These are phyloP conservation scores for Procambarus clarkii DNA, from an alignment of 1,140 invertebrate species.

Conservation along the genomic window DNA sequence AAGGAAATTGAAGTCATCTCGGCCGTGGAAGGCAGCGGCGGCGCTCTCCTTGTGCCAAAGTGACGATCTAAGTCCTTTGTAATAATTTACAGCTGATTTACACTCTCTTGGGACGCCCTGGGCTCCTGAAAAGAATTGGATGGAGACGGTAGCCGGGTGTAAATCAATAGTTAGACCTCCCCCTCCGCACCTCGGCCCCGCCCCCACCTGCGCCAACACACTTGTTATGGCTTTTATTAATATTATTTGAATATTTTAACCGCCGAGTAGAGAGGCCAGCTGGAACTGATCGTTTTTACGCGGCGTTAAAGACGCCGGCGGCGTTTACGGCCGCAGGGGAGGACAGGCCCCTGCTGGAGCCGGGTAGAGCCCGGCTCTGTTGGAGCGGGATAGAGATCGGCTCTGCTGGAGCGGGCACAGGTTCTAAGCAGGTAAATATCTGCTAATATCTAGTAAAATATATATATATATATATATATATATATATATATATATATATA, in stretches of 20 bases:
- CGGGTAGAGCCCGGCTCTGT: background rate
- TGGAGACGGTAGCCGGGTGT: conserved; percentile 58
- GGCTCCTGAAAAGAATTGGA: conserved; percentile 62
- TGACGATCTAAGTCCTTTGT: conserved; percentile 57
- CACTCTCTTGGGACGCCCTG: conserved; percentile 55
- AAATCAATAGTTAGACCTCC: conserved; percentile 44
- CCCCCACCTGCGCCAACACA: conserved; percentile 5
- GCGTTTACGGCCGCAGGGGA: background rate
- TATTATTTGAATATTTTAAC: conserved; percentile 45
- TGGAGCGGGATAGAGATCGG: no score
- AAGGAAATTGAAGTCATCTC: conserved; percentile 49
- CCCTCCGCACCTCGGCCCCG: background rate
- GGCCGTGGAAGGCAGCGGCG: background rate
- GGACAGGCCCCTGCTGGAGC: background rate
- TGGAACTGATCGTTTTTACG: conserved; percentile 22
- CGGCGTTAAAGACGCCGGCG: background rate
- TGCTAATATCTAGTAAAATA: no score
- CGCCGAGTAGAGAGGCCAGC: conserved; percentile 3
- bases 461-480: no score
- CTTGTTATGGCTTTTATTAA: conserved; percentile 34
- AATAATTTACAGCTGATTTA: conserved; percentile 66
- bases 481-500: no score
- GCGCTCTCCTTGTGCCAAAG: background rate
- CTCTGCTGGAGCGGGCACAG: no score
- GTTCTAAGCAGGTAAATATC: no score